These are phyloP conservation scores for Conus ventricosus DNA, from an alignment of 1,140 invertebrate genomes.

Conservation along the genomic window DNA sequence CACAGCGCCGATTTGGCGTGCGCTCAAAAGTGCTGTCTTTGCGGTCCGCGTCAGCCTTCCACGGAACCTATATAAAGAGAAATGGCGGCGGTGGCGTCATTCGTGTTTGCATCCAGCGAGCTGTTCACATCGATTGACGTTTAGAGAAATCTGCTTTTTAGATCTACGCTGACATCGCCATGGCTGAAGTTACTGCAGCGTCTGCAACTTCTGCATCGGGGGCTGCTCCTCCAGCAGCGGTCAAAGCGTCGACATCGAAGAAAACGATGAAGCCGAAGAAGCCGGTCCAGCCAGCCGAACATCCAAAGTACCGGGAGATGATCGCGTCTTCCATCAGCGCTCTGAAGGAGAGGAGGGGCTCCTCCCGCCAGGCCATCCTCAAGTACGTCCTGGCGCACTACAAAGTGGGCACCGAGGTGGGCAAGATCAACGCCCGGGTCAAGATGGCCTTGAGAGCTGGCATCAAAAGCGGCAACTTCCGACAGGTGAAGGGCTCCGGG, in stretches of 20 bases:
- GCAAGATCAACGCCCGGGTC: conserved; percentile 64
- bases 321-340: conserved; percentile 49
- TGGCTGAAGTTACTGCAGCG: conserved; percentile 35
- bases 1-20: too few relatives aligned
- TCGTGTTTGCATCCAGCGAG: too few relatives aligned
- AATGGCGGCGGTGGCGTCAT: too few relatives aligned
- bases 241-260: background rate
- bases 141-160: background rate
- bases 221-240: background rate
- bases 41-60: too few relatives aligned
- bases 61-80: too few relatives aligned
- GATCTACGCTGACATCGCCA: background rate
- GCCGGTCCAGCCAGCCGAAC: conserved; percentile 45
- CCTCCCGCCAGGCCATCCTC: conserved; percentile 71
- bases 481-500: conserved; percentile 70
- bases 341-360: conserved; percentile 63
- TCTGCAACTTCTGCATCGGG: background rate
- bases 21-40: too few relatives aligned
- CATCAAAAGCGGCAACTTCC: conserved; percentile 64
- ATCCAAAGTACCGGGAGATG: conserved; percentile 61
- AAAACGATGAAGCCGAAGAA: conserved; percentile 25
- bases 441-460: conserved; percentile 66
- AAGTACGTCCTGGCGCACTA: conserved; percentile 73
- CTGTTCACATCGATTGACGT: background rate
- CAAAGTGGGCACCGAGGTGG: conserved; percentile 66